Base-by-base conservation (phyloP, 1,140 invertebrate species). In the Muscidifurax raptorellus region DNA sequence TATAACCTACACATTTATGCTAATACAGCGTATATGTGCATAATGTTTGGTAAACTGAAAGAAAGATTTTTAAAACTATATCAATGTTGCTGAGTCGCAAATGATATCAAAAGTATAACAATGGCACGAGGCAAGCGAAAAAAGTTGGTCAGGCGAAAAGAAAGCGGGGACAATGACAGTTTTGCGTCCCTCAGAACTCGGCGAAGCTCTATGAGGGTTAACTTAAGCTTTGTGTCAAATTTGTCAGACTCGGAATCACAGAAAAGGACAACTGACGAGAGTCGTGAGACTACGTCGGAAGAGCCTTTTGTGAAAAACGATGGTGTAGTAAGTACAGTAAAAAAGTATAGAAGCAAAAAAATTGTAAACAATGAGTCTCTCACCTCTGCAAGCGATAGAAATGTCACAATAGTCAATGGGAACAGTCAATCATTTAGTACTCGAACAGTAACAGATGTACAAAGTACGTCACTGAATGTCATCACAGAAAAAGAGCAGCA, bases 171-270 rank as follows among this genome's bases (percentile, higher is more conserved):
- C 9, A 32, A 74, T 74, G 15, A 80, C 44, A 66, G 32, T 74
- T 66, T 40, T 80, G 0, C 10, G 9, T 30, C 7, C 15, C 9
- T 84, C 1, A 79, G 71, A 66, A 59, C 13, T 44, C 47, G 69
- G 28, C 67, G 79, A 36, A 90, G 87, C 80, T 92, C 91, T 25
- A 32, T 92, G 59, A 85, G 79, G 79, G 90, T 92, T 2, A 91
- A 92, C 86, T 81, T 91, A 71, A 91, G 91, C 87, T 90, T 78
- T 59, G 59, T 36, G 4, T 86, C 89, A 1, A 86, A 89, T 80
- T 52, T 86, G 27, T 83, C 87, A 27, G 85, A 90, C 52, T 89
- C 88, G 15, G 86, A 83, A n/a, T 89, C 85, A 0, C 67, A 87
- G 7, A 86, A 72, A 81, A 84, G 80, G 80, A 79, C 36, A 18